phyloP scores from a whole-genome alignment of 92 coral and sea anemone species.

The Bergia sp. region DNA sequence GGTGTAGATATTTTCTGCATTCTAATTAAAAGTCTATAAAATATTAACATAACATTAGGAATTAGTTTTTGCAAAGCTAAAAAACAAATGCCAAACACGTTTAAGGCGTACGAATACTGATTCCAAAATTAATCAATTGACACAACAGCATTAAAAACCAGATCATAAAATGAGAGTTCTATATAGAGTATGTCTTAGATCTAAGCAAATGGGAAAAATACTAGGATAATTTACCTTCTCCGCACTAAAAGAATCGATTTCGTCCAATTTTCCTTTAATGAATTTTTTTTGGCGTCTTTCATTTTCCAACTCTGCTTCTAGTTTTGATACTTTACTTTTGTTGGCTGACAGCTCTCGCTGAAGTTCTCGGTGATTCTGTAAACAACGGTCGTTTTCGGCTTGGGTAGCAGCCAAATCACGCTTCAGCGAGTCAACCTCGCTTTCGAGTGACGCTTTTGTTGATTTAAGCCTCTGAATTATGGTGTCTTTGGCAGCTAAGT shows the following conservation, averaged over 20 bases:
- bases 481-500: conserved; percentile 85
- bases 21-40: too few species aligned
- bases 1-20: too few species aligned
- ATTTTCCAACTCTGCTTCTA: conserved; percentile 89
- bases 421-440: conserved; percentile 86
- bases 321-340: conserved; percentile 77
- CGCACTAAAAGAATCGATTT: conserved; percentile 69
- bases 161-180: neutral
- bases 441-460: conserved; percentile 87
- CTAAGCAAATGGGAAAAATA: neutral
- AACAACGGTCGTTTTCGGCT: conserved; percentile 72
- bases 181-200: neutral
- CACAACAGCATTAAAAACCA: neutral
- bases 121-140: neutral
- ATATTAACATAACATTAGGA: too few species aligned
- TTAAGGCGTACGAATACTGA: too few species aligned
- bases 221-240: conserved; percentile 43
- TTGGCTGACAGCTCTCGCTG: conserved; percentile 72
- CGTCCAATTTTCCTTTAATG: conserved; percentile 63
- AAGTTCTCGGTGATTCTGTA: conserved; percentile 75
- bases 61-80: too few species aligned
- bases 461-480: conserved; percentile 87
- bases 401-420: conserved; percentile 78
- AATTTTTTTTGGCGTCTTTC: conserved; percentile 80
- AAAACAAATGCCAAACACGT: too few species aligned